Evolutionary conservation across 2,888 invertebrate genomes (phyloP).

Genomic region (Ischnus inquisitorius): DNA sequence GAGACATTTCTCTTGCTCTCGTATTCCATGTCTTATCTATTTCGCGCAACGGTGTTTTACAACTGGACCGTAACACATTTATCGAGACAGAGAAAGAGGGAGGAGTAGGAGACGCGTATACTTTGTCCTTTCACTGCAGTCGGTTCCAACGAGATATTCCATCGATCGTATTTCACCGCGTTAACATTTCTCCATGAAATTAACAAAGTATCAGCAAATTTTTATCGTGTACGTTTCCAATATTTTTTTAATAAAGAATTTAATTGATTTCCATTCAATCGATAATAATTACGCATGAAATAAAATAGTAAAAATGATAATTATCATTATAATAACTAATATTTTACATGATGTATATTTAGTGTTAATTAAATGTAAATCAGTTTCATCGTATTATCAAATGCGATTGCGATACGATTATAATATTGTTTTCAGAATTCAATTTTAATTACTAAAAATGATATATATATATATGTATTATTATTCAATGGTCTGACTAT

Average conservation of each 20-base stretch:
- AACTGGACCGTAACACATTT: not conserved
- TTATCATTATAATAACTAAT: no score
- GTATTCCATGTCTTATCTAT: constrained; percentile 32
- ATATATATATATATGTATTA: no score
- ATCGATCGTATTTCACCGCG: not conserved
- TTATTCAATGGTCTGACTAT: not conserved
- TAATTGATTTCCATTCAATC: not conserved
- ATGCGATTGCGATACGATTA: no score
- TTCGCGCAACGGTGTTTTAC: constrained; percentile 5
- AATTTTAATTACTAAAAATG: not conserved
- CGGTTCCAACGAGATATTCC: not conserved
- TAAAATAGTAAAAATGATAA: no score
- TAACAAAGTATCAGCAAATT: not conserved
- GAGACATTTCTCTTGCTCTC: constrained; percentile 39
- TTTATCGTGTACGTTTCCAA: not conserved
- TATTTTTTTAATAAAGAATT: not conserved
- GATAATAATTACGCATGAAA: not conserved
- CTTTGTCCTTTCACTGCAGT: not conserved
- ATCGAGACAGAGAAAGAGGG: not conserved
- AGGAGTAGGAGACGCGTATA: not conserved
- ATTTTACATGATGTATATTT: no score
- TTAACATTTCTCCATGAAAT: not conserved
- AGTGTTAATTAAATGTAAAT: no score
- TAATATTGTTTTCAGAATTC: no score
- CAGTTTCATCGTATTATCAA: no score